These are phyloP conservation scores for Morpho achilles DNA, from an alignment of 2,888 invertebrate species.

Conservation along the genomic window DNA sequence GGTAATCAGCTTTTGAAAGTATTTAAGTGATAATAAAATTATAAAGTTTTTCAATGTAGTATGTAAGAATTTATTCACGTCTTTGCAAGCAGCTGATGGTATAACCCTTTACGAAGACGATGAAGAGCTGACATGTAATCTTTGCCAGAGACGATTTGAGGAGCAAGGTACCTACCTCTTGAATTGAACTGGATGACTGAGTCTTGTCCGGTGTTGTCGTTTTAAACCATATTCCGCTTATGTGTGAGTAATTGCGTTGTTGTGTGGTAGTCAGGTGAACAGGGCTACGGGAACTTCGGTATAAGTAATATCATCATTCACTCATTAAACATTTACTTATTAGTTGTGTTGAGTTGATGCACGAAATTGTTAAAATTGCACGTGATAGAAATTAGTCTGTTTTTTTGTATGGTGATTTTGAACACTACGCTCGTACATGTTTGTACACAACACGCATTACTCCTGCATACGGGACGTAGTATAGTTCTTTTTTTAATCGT, in stretches of 20 bases:
- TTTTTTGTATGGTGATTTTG: slow-evolving; percentile 30
- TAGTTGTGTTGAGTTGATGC: slow-evolving; percentile 33
- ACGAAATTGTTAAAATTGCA: slow-evolving; percentile 37
- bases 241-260: slow-evolving; percentile 79
- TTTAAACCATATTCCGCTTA: slow-evolving; percentile 62
- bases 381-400: slow-evolving; percentile 36
- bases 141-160: slow-evolving; percentile 88
- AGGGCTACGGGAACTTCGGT: slow-evolving; percentile 30
- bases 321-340: slow-evolving; percentile 35
- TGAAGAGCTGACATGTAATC: slow-evolving; percentile 85
- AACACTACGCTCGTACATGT: slow-evolving; percentile 30
- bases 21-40: slow-evolving; percentile 17
- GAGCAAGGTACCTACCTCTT: slow-evolving; percentile 86
- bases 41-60: slow-evolving; percentile 25
- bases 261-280: slow-evolving; percentile 57
- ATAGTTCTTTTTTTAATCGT: slow-evolving; percentile 49
- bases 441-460: slow-evolving; percentile 75
- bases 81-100: slow-evolving; percentile 83
- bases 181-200: slow-evolving; percentile 55
- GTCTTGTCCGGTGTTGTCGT: slow-evolving; percentile 64
- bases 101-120: slow-evolving; percentile 81
- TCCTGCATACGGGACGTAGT: slow-evolving; percentile 72
- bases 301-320: slow-evolving; percentile 33
- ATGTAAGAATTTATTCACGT: slow-evolving; percentile 76
- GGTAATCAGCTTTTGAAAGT: slow-evolving; percentile 22